Percentiles rank a stretch among this genome's conserved stretches.
Evolutionary conservation across 2,888 invertebrate genomes (phyloP).

Genomic region (Aricia artaxerxes): DNA sequence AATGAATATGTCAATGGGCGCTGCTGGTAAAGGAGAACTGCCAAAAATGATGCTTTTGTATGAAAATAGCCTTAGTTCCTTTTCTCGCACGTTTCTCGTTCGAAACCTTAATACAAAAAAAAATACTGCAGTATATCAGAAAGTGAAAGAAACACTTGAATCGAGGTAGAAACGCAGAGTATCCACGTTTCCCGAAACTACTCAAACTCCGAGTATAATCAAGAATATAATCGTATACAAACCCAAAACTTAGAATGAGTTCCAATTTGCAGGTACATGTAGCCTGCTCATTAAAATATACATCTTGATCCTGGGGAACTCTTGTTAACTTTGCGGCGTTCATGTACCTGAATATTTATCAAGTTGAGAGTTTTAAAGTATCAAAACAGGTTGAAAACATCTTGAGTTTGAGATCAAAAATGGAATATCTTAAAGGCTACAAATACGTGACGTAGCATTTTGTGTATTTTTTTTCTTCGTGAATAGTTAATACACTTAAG

Average conservation of each 20-base stretch:
- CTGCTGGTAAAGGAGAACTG: no score
- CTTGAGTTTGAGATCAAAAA: neutral
- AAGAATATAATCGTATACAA: slow-evolving; percentile 16
- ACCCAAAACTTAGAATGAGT: slow-evolving; percentile 28
- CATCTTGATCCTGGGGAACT: slow-evolving; percentile 22
- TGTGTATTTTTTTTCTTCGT: neutral
- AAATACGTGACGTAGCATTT: slow-evolving; percentile 7
- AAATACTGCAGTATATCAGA: neutral
- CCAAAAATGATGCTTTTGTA: no score
- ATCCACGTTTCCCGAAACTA: neutral
- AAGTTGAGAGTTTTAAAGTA: slow-evolving; percentile 16
- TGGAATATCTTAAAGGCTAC: neutral
- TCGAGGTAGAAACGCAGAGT: neutral
- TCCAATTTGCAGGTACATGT: slow-evolving; percentile 22
- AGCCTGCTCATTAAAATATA: slow-evolving; percentile 21
- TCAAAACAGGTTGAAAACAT: slow-evolving; percentile 19
- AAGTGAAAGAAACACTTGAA: neutral
- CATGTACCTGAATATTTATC: slow-evolving; percentile 25
- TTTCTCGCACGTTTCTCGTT: no score
- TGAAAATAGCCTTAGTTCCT: no score
- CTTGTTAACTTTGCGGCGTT: slow-evolving; percentile 25
- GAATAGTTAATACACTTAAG: neutral
- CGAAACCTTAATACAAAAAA: no score
- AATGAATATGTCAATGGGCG: no score
- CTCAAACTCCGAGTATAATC: slow-evolving; percentile 17